phyloP scores from a whole-genome alignment of 2,113 vertebrate species.

The Rhegmatorhina hoffmannsi region DNA sequence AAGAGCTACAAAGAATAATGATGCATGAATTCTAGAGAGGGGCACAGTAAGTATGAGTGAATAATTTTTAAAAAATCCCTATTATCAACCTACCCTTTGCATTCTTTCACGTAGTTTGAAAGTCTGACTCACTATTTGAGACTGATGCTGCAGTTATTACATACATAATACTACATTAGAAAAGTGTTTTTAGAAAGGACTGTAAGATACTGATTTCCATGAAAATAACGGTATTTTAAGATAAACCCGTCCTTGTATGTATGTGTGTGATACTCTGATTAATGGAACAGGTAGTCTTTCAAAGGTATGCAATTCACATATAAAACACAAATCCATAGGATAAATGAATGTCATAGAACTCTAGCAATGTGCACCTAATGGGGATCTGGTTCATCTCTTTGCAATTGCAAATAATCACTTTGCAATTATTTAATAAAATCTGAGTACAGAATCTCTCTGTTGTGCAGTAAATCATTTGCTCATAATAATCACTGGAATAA shows the following conservation, averaged over 20 bases:
- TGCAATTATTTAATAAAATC: constrained; percentile 5
- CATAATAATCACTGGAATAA: background rate
- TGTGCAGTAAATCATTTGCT: background rate
- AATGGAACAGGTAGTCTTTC: background rate
- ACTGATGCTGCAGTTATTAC: background rate
- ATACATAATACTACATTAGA: background rate
- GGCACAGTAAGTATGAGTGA: constrained; percentile 8
- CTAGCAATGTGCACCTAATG: background rate
- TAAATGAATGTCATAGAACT: background rate
- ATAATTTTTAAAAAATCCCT: background rate
- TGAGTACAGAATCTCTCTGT: background rate
- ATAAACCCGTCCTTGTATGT: background rate
- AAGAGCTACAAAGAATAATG: constrained; percentile 67
- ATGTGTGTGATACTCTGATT: background rate
- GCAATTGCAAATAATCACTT: background rate
- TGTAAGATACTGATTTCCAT: background rate
- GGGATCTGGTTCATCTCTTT: background rate
- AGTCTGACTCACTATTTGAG: background rate
- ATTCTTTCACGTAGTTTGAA: constrained; percentile 15
- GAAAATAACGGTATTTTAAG: background rate
- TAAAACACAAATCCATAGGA: background rate
- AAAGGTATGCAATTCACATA: background rate
- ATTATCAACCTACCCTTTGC: background rate
- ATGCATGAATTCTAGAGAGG: constrained; percentile 47
- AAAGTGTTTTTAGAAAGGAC: background rate